Conservation (phyloP, 2,888 invertebrate species). For the Amorpha juglandis region DNA sequence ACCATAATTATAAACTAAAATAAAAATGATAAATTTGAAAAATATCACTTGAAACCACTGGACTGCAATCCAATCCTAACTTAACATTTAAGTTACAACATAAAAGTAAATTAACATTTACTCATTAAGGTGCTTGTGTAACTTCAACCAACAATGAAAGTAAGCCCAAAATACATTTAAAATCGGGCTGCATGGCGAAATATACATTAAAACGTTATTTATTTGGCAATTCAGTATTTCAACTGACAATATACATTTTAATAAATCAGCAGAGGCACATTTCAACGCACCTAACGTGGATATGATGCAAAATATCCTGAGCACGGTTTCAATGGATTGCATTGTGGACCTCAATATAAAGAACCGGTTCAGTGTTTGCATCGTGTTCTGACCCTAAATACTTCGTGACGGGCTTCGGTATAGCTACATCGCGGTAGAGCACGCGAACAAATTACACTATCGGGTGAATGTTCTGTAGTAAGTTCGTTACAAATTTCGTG, state of each 20-base stretch:
- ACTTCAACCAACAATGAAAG: constrained; percentile 7
- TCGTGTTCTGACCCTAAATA: constrained; percentile 66
- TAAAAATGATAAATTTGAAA: too few relatives aligned
- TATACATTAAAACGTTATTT: constrained; percentile 5
- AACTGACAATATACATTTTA: constrained; percentile 30
- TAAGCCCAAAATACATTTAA: constrained; percentile 2
- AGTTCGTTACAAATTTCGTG: constrained; percentile 63
- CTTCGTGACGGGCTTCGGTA: constrained; percentile 65
- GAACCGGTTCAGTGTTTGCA: constrained; percentile 62
- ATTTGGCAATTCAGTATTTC: constrained; percentile 14
- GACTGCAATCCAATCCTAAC: too few relatives aligned
- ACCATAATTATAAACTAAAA: too few relatives aligned
- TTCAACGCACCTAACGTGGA: constrained; percentile 4
- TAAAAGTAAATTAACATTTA: constrained; percentile 25
- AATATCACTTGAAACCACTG: too few relatives aligned
- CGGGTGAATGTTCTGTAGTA: constrained; percentile 62
- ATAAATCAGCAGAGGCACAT: constrained; percentile 6
- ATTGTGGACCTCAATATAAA: constrained; percentile 45
- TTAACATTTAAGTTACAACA: too few relatives aligned
- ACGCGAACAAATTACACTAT: constrained; percentile 66
- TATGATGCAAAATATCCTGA: constrained; percentile 14
- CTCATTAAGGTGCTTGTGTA: constrained; percentile 29
- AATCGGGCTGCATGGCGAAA: constrained; percentile 3
- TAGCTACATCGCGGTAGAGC: constrained; percentile 54
- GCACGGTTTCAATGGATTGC: constrained; percentile 20